Percentiles rank a stretch among this genome's conserved stretches.
Evolutionary conservation across 2,888 invertebrate genomes (phyloP).

Genomic region (Lomographa bimaculata): DNA sequence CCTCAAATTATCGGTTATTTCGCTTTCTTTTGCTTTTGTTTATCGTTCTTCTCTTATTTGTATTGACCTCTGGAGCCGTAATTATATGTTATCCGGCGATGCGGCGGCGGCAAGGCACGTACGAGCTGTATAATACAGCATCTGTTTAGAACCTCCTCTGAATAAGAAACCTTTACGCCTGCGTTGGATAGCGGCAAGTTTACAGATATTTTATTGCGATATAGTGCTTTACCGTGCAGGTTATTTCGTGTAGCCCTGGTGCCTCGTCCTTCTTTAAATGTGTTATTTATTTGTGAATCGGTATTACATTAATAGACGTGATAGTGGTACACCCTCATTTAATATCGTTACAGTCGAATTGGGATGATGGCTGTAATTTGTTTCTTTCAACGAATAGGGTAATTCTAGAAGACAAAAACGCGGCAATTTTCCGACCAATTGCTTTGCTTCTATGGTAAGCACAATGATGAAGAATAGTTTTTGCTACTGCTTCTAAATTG

Average conservation of each 20-base stretch:
- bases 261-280: constrained; percentile 71
- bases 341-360: constrained; percentile 75
- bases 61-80: constrained; percentile 78
- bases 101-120: constrained; percentile 59
- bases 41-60: constrained; percentile 72
- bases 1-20: constrained; percentile 77
- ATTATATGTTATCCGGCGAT: constrained; percentile 66
- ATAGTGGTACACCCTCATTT: constrained; percentile 78
- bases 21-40: constrained; percentile 76
- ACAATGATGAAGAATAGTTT: too few species aligned
- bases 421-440: constrained; percentile 62
- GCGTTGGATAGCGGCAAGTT: too few species aligned
- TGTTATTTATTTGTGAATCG: constrained; percentile 80
- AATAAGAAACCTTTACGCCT: not conserved
- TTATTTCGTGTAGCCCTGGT: constrained; percentile 32
- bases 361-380: constrained; percentile 71
- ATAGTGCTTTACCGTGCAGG: constrained; percentile 3
- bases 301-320: constrained; percentile 76
- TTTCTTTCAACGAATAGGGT: constrained; percentile 43
- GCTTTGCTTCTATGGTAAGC: too few species aligned
- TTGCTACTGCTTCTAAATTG: too few species aligned
- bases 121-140: constrained; percentile 30
- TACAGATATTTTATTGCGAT: constrained; percentile 8
- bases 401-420: constrained; percentile 53
- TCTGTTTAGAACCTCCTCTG: constrained; percentile 8